Conservation (phyloP, 2,888 invertebrate species). For the Cacoxenus indagator region DNA sequence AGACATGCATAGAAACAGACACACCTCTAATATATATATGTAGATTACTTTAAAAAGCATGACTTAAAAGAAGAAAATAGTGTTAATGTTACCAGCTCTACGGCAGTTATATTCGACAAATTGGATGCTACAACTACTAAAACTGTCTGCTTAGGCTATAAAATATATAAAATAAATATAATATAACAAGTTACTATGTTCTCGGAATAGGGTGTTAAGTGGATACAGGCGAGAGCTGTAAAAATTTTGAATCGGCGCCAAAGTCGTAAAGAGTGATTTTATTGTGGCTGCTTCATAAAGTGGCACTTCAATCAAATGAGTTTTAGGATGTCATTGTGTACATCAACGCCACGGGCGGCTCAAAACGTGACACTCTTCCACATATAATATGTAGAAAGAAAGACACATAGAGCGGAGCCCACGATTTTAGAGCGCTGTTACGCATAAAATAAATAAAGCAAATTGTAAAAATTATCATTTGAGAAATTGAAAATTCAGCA, state of each 20-base stretch:
- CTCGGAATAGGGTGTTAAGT: no score
- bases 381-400: constrained; percentile 27
- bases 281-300: neutral
- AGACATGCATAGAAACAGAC: no score
- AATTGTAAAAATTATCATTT: constrained; percentile 39
- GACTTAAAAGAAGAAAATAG: no score
- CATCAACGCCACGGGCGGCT: constrained; percentile 15
- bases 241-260: neutral
- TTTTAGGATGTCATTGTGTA: neutral
- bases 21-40: no score
- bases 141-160: no score
- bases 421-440: constrained; percentile 1
- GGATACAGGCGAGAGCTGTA: no score
- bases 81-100: no score
- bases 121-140: no score
- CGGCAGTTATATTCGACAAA: no score
- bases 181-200: no score
- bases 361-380: constrained; percentile 53
- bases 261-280: neutral
- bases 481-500: constrained; percentile 32
- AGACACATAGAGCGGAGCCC: neutral
- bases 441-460: neutral
- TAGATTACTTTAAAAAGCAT: no score
- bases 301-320: constrained; percentile 1
- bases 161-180: no score